Percentiles rank a stretch among this genome's conserved stretches.
Conservation (phyloP, 2,888 invertebrate genomes). For the Drosophila demipolita region DNA sequence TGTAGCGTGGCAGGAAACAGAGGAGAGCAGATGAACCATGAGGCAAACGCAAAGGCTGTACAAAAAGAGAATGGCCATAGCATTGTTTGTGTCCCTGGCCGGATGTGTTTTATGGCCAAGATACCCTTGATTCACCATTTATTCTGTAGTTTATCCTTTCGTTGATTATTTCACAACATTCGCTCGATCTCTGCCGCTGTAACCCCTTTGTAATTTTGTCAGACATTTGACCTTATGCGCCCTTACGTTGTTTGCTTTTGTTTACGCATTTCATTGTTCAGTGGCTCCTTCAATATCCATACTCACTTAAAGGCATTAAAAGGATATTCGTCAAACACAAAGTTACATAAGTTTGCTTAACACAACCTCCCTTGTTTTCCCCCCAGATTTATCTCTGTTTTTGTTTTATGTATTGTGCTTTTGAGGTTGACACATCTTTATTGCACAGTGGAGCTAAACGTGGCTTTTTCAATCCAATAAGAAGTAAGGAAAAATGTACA, state of each 20-base stretch:
- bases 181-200: constrained; percentile 42
- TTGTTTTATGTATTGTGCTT: constrained; percentile 37
- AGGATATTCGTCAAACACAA: constrained; percentile 76
- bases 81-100: constrained; percentile 58
- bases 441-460: background rate
- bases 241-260: constrained; percentile 58
- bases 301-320: constrained; percentile 80
- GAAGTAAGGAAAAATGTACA: background rate
- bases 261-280: constrained; percentile 68
- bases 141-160: constrained; percentile 79
- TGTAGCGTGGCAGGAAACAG: constrained; percentile 32
- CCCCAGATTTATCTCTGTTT: background rate
- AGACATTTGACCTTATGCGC: constrained; percentile 73
- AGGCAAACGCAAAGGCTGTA: constrained; percentile 16
- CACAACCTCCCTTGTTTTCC: constrained; percentile 39
- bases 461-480: background rate
- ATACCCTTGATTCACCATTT: constrained; percentile 79
- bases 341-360: constrained; percentile 66
- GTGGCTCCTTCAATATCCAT: constrained; percentile 65
- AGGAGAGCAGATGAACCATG: constrained; percentile 7
- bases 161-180: constrained; percentile 80
- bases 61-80: constrained; percentile 35
- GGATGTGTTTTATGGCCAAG: constrained; percentile 75
- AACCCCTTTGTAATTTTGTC: constrained; percentile 60
- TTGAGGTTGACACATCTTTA: constrained; percentile 48